Percentiles rank a stretch among this genome's conserved stretches.
phyloP scores from a whole-genome alignment of 2,888 invertebrate species.

The Parasteatoda lunata region DNA sequence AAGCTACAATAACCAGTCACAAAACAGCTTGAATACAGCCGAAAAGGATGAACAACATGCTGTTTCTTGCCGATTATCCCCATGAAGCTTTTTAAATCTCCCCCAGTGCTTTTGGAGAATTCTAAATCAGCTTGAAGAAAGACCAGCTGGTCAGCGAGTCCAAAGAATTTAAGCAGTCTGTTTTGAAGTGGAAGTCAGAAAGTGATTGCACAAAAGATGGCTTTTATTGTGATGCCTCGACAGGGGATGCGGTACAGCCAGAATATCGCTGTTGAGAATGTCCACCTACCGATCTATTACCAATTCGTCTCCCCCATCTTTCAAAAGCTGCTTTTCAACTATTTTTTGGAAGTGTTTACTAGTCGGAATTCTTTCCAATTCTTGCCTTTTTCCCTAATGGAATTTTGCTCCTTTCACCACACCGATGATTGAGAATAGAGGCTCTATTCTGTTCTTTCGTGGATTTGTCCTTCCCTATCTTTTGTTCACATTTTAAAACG shows the following conservation, averaged over 20 bases:
- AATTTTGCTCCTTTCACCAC: not conserved
- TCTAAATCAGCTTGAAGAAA: not conserved
- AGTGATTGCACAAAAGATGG: conserved; percentile 21
- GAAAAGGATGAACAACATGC: no score
- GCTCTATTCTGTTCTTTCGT: not conserved
- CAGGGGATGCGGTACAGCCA: not conserved
- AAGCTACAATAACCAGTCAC: no score
- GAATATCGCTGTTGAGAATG: not conserved
- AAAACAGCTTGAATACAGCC: no score
- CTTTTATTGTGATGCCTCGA: conserved; percentile 22
- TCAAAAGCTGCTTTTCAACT: not conserved
- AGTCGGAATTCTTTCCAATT: no score
- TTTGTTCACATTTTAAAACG: not conserved
- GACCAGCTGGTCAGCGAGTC: conserved; percentile 17
- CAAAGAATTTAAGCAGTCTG: conserved; percentile 21
- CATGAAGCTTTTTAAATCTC: not conserved
- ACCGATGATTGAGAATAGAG: not conserved
- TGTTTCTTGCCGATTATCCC: not conserved
- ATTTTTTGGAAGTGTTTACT: no score
- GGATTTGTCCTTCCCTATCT: not conserved
- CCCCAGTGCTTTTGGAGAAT: not conserved
- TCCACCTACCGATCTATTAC: not conserved
- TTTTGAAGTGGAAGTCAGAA: not conserved
- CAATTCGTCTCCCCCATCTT: not conserved
- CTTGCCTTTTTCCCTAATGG: no score